Evolutionary conservation across 1,140 invertebrate genomes (phyloP).

Genomic region (Heliothis virescens): DNA sequence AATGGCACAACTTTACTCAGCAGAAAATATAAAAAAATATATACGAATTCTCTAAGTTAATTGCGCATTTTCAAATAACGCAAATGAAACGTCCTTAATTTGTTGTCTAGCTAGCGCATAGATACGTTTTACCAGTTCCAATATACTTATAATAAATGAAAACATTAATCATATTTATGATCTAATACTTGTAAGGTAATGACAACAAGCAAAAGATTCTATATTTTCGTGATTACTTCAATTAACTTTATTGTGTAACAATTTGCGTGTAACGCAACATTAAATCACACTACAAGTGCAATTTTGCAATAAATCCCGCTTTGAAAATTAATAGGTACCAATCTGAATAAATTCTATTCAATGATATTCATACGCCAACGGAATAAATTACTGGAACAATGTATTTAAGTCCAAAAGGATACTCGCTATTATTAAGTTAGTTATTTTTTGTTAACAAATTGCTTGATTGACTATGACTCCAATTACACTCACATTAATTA

Average conservation of each 20-base stretch:
- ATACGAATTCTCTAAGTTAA: too few species aligned
- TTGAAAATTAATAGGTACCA: background rate
- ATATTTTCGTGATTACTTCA: background rate
- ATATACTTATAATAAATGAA: too few species aligned
- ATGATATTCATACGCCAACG: constrained; percentile 22
- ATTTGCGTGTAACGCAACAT: constrained; percentile 9
- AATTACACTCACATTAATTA: too few species aligned
- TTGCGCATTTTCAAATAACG: too few species aligned
- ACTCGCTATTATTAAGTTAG: background rate
- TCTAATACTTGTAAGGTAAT: too few species aligned
- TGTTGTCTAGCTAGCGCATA: too few species aligned
- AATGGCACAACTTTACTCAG: too few species aligned
- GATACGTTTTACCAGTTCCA: too few species aligned
- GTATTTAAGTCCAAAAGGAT: constrained; percentile 1
- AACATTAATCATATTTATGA: too few species aligned
- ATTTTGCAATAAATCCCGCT: constrained; percentile 31
- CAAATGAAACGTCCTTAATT: too few species aligned
- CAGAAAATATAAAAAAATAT: too few species aligned
- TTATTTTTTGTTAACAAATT: background rate
- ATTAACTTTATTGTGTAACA: background rate
- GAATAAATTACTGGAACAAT: constrained; percentile 5
- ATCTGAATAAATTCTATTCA: constrained; percentile 20
- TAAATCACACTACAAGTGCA: background rate
- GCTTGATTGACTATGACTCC: background rate
- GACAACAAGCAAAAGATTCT: too few species aligned